These are phyloP conservation scores for Odontophorus gujanensis DNA, from an alignment of 2,113 vertebrate species.

Conservation along the genomic window DNA sequence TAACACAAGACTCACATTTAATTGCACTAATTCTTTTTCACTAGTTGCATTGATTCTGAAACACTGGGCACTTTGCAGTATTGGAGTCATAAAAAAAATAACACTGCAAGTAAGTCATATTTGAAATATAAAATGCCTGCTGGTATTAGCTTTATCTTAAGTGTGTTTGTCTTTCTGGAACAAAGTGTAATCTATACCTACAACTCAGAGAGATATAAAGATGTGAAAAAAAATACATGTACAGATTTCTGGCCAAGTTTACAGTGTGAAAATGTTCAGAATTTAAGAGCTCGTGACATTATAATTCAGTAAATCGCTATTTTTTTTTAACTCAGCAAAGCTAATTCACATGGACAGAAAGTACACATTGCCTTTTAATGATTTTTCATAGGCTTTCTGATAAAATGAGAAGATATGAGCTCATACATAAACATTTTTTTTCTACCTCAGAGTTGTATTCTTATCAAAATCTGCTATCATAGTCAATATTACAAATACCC, in stretches of 20 bases:
- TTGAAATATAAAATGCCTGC: background rate
- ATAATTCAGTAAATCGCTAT: background rate
- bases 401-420: background rate
- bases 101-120: background rate
- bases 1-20: background rate
- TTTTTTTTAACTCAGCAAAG: background rate
- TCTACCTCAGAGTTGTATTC: background rate
- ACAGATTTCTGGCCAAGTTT: background rate
- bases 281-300: background rate
- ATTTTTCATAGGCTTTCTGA: background rate
- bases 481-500: background rate
- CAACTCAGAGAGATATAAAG: background rate
- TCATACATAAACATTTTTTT: background rate
- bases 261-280: background rate
- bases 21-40: background rate
- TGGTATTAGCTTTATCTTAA: background rate
- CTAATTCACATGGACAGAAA: background rate
- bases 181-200: background rate
- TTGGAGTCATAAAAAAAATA: background rate
- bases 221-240: background rate
- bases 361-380: background rate
- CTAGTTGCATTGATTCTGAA: background rate
- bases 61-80: background rate
- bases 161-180: background rate
- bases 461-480: background rate